phyloP scores from a whole-genome alignment of 2,888 invertebrate genomes.

The Drosophila bunnanda region DNA sequence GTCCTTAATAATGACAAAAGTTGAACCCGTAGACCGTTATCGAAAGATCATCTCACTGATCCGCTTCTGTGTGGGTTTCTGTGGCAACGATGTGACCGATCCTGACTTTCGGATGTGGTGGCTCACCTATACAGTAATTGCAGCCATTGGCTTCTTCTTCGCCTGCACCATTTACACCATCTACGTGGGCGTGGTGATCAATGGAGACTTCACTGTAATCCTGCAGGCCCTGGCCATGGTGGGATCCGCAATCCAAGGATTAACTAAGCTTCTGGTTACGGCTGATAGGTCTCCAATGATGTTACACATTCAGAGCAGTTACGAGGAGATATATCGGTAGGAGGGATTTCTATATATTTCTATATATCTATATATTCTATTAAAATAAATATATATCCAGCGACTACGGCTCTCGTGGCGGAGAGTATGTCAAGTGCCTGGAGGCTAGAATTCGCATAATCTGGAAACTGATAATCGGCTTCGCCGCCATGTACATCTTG shows the following conservation, averaged over 20 bases:
- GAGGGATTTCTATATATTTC: not conserved
- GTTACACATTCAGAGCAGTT: constrained; percentile 34
- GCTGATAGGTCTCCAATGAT: constrained; percentile 33
- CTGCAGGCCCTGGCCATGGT: constrained; percentile 59
- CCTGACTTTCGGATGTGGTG: constrained; percentile 53
- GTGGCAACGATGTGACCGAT: constrained; percentile 60
- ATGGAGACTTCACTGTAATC: constrained; percentile 61
- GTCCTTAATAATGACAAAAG: not conserved
- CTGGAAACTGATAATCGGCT: constrained; percentile 43
- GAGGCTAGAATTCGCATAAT: constrained; percentile 39
- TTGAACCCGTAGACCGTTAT: constrained; percentile 41
- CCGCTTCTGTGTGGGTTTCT: constrained; percentile 47
- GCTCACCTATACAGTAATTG: constrained; percentile 54
- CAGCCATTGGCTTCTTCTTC: constrained; percentile 45
- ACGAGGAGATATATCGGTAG: constrained; percentile 54
- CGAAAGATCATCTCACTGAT: constrained; percentile 42
- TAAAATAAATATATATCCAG: not conserved
- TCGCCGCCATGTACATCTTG: constrained; percentile 37
- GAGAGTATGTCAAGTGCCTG: constrained; percentile 51
- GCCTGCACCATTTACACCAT: constrained; percentile 65
- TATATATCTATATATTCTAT: not conserved
- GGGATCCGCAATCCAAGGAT: constrained; percentile 60
- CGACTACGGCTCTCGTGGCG: constrained; percentile 55
- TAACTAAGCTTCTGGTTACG: constrained; percentile 40
- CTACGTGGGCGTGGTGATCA: constrained; percentile 56